Base-by-base conservation (phyloP, 2,113 vertebrate species). In the Fulmarus glacialis region DNA sequence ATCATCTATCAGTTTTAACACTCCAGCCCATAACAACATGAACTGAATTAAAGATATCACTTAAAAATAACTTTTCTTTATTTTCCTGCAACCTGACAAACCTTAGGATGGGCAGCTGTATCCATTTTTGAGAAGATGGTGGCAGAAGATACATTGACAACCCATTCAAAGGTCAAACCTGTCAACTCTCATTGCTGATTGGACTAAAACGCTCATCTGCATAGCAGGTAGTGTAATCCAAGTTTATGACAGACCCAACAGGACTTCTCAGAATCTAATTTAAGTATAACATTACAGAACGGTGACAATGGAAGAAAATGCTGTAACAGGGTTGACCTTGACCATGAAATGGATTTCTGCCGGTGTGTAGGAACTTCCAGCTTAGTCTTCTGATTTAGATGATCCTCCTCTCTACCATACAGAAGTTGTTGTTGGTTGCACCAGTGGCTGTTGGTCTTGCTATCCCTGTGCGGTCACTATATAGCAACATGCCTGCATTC, bases 401-500 rank as follows among this genome's bases (percentile, higher is more conserved):
- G 23, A 43, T 62, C 45, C 32, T 62, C 45, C 32, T 77, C 40
- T 55, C 8, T n/a, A 21, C 36, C 18, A n/a, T 13, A 16, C 14
- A 55, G 45, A 71, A 59, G n/a, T 32, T 40, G 23, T 14, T 29
- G 16, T 40, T 36, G 21, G 21, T 59, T 82, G 20, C 26, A 40
- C 20, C 32, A n/a, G 27, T 48, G 27, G n/a, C 26, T 47, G 26
- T 52, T 75, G 70, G 40, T 60, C 20, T 82, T 45, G 27, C 4
- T 4, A 15, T 45, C 38, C 48, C n/a, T 74, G 24, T 50, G 72
- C 0, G 1, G 12, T 30, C 12, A 2, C 32, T 45, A 10, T 21
- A 11, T 34, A 63, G 32, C 36, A 68, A 32, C 12, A 8, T 27
- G 15, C 11, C 15, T 40, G 42, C 6, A 12, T 38, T 73, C 36